A percentile compares a stretch with the other conserved stretches of the same genome.
Evolutionary conservation across 2,888 invertebrate species (phyloP).

Genomic region (Andrena camellia): DNA sequence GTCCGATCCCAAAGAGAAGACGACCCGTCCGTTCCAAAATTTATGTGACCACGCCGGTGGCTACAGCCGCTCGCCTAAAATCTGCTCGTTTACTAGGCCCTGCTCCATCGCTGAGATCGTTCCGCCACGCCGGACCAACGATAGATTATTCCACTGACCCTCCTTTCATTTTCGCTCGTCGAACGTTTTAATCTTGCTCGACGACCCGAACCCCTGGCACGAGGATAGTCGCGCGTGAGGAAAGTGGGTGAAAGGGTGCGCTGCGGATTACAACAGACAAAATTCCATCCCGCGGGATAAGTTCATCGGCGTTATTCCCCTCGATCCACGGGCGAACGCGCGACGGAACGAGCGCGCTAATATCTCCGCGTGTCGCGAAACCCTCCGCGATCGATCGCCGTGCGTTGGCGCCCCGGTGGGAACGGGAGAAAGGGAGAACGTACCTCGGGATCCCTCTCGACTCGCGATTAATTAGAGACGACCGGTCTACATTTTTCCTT

Average conservation of each 20-base stretch:
- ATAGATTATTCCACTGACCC: background rate
- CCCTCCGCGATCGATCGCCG: constrained; percentile 33
- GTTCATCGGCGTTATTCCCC: background rate
- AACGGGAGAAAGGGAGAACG: constrained; percentile 2
- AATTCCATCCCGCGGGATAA: background rate
- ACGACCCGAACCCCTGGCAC: background rate
- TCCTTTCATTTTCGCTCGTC: background rate
- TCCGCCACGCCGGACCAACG: no score
- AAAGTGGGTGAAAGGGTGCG: background rate
- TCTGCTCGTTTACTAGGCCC: no score
- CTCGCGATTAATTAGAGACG: constrained; percentile 63
- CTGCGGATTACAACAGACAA: background rate
- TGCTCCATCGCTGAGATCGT: no score
- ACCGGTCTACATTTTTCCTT: constrained; percentile 49
- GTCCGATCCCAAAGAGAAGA: constrained; percentile 30
- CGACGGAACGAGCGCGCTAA: background rate
- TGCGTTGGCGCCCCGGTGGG: constrained; percentile 11
- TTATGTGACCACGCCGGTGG: background rate
- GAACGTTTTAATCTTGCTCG: no score
- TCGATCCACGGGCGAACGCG: background rate
- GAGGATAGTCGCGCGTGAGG: background rate
- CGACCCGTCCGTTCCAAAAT: background rate
- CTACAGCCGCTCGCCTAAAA: no score
- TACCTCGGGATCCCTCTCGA: constrained; percentile 24
- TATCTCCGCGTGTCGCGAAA: constrained; percentile 10